A percentile compares a stretch with the other conserved stretches of the same genome.
phyloP scores from a whole-genome alignment of 2,888 invertebrate genomes.

The Camponotus fellah region DNA sequence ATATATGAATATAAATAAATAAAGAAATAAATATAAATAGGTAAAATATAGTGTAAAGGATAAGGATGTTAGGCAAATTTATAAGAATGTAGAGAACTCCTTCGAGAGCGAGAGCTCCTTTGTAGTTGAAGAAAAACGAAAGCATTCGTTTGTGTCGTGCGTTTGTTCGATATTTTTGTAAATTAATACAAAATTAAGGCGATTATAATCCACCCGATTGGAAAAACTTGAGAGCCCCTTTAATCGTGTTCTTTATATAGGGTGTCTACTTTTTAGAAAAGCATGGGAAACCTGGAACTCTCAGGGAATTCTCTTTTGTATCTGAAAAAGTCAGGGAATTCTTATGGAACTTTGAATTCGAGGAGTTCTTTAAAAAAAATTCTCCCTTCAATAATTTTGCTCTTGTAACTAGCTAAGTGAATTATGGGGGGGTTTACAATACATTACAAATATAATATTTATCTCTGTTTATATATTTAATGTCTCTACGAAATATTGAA shows the following conservation, averaged over 20 bases:
- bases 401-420: too few species aligned
- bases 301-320: too few species aligned
- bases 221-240: background rate
- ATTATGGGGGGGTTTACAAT: too few species aligned
- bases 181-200: background rate
- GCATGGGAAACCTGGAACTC: too few species aligned
- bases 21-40: slow-evolving; percentile 62
- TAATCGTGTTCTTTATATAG: background rate
- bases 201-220: slow-evolving; percentile 16
- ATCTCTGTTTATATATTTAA: too few species aligned
- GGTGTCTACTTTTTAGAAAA: too few species aligned
- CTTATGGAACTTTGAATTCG: too few species aligned
- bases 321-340: too few species aligned
- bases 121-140: slow-evolving; percentile 24
- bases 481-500: too few species aligned
- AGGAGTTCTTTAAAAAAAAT: too few species aligned
- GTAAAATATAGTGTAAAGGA: slow-evolving; percentile 75
- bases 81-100: slow-evolving; percentile 57
- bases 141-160: slow-evolving; percentile 22
- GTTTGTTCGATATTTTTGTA: slow-evolving; percentile 47
- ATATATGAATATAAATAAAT: slow-evolving; percentile 67
- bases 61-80: slow-evolving; percentile 65
- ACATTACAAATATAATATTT: too few species aligned
- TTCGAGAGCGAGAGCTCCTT: slow-evolving; percentile 55
- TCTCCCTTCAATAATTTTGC: too few species aligned